Conservation (phyloP, 2,113 vertebrate species). For the Tragulus kanchil region DNA sequence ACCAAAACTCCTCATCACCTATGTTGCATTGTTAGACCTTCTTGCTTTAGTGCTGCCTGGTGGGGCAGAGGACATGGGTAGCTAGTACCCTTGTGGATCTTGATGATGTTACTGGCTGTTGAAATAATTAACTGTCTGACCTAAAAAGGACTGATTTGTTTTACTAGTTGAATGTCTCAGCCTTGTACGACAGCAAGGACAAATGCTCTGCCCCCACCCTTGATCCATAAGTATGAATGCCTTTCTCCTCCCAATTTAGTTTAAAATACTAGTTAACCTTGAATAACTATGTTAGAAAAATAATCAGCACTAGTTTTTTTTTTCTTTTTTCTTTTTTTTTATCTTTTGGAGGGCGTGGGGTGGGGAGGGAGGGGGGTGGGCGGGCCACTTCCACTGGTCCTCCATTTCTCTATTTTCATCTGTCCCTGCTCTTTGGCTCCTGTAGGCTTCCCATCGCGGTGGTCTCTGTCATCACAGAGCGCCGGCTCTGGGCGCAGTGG, state of each 20-base stretch:
- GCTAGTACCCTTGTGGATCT: background rate
- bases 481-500: too few species aligned
- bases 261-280: constrained; percentile 4
- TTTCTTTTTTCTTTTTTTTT: background rate
- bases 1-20: background rate
- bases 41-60: background rate
- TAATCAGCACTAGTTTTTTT: background rate
- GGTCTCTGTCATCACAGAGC: too few species aligned
- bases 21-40: background rate
- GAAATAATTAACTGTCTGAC: background rate
- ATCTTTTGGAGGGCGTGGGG: too few species aligned
- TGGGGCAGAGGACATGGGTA: background rate
- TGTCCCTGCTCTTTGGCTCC: too few species aligned
- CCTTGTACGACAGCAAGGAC: background rate
- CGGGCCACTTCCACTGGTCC: too few species aligned
- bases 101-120: background rate
- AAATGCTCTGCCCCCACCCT: background rate
- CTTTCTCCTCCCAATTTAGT: background rate
- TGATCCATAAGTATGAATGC: background rate
- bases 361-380: too few species aligned
- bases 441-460: too few species aligned
- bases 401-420: too few species aligned
- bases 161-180: background rate
- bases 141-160: background rate
- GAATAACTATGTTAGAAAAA: background rate